Evolutionary conservation across 1,140 invertebrate species (phyloP), one percentile per base, ranked within the genome.

Genomic region (Bathynomus jamesi): DNA sequence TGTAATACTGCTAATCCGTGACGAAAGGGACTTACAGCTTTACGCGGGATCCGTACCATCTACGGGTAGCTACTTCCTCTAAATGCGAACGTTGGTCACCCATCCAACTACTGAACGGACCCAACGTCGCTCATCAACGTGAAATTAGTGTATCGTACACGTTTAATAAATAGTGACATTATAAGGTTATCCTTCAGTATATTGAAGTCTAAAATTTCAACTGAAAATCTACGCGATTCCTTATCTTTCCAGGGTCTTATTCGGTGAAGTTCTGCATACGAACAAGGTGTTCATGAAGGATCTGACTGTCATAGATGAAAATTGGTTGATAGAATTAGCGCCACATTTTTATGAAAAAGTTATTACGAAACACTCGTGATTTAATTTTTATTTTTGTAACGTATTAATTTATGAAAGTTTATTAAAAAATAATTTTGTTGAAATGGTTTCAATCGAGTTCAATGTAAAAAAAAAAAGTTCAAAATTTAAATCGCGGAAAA

Each of bases 241-340:
- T 72, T 78, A 78, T 81, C 65, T 73, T 84, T 81, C 29, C 81
- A 90, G 89, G 89, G 83, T 93, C 40, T 79, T 92, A 0, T 95
- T 93, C 79, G 89, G 88, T 74, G 92, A 95, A 82, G 87, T 95
- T 67, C 80, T 94, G 3, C 90, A 92, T 79, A 92, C 90, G 0
- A 85, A 85, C 0, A 92, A 95, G 81, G 87, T 91, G 3, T 98
- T 89, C 78, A 98, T 99, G 89, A 85, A 90, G 72, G 93, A 98
- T 62, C 78, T 98, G 31, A 94, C 92, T 28, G 91, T 91, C 0
- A 91, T 98, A 67, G 84, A 95, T 66, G 87, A 90, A 30, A 86
- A 91, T 53, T 98, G 95, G 95, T 84, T 99, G 4, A 29, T 71
- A 21, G 85, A 91, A 82, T 80, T 97, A 24, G 96, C 95, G 0